Base-by-base conservation (phyloP, 2,797 vertebrate genomes). In the Falco concolor region DNA sequence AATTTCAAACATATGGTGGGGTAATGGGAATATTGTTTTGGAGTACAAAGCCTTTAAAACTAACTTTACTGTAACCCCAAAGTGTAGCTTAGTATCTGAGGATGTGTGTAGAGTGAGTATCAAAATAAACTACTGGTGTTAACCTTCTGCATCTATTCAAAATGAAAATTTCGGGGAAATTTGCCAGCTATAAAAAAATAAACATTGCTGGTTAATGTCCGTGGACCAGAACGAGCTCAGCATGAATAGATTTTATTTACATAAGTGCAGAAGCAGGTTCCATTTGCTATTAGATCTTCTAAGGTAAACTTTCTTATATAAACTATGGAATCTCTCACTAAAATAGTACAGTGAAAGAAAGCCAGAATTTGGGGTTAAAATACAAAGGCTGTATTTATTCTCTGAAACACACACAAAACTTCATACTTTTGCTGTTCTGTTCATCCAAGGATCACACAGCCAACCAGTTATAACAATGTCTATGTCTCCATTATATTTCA, bases 181-280 rank as follows among this genome's bases (percentile, higher is more conserved):
- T 93, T 96, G 96, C 97, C 97, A 98, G 95, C 78, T 97, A 95
- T 92, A 97, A 97, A 96, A 95, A 97, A 97, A 97, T 97, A 97
- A 98, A 97, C 96, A 97, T 47, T 90, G 56, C 97, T 98, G 97
- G 91, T 98, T 97, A 98, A 97, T 97, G 93, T 98, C 75, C 25
- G 28, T 93, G 87, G 84, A 95, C 80, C 79, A 95, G 94, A 95
- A 94, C 60, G 9, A 95, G 83, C 93, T 91, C 90, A 93, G 92
- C 32, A 6, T 92, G 94, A 95, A 91, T 8, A 87, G 84, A 89
- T 96, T 96, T 95, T 97, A 95, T 97, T 97, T 97, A 97, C 44
- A 93, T 95, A 96, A 97, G 86, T 90, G 94, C 68, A 96, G 61
- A 87, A 95, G 82, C 93, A 96, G 94, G 95, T 95, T 96, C 95